These are phyloP conservation scores for Hydrochoerus hydrochaeris DNA, from an alignment of 2,113 vertebrate genomes.

Conservation along the genomic window DNA sequence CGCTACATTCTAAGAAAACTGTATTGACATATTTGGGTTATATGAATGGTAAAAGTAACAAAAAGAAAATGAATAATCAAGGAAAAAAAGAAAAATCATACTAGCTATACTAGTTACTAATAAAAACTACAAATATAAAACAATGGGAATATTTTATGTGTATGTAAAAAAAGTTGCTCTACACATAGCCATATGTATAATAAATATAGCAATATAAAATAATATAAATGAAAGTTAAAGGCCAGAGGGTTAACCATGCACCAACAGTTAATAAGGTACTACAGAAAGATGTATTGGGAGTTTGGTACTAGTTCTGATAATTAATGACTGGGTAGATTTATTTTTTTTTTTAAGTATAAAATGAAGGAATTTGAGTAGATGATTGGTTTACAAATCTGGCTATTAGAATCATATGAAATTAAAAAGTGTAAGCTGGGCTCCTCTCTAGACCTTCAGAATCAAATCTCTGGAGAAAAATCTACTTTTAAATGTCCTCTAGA, in stretches of 20 bases:
- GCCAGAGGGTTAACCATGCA: neutral
- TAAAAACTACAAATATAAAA: neutral
- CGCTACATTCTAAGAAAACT: slow-evolving; percentile 11
- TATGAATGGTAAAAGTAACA: neutral
- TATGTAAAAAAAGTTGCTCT: neutral
- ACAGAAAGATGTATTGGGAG: neutral
- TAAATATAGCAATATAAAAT: neutral
- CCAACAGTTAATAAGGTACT: neutral
- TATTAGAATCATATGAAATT: slow-evolving; percentile 17
- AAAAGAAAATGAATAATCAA: neutral
- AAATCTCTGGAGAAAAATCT: neutral
- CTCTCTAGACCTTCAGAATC: neutral
- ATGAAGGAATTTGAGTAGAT: neutral
- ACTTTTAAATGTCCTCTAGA: neutral
- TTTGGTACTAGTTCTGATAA: neutral
- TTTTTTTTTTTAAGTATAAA: neutral
- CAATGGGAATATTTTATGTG: neutral
- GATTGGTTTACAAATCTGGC: neutral
- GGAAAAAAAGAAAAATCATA: neutral
- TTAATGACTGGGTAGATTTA: neutral
- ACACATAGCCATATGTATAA: neutral
- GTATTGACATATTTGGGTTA: neutral
- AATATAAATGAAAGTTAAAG: neutral
- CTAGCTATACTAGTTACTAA: neutral
- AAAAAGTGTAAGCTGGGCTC: neutral